A percentile compares a stretch with the other conserved stretches of the same genome.
These are phyloP conservation scores for Parauchenoglanis ngamensis DNA, from an alignment of 2,797 vertebrate genomes.

Conservation along the genomic window DNA sequence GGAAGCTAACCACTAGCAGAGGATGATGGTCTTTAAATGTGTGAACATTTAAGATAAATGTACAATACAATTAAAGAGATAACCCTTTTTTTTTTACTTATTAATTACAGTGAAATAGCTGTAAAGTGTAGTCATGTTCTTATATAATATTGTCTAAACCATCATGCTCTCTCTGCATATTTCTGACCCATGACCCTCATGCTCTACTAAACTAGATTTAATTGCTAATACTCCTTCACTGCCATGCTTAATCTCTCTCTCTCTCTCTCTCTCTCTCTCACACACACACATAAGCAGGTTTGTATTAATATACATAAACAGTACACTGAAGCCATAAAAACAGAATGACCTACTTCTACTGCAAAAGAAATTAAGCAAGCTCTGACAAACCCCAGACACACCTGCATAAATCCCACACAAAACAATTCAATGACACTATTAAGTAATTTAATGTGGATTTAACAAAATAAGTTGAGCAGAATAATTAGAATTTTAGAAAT, in stretches of 20 bases:
- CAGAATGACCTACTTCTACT: neutral
- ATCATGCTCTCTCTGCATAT: neutral
- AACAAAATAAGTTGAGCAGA: neutral
- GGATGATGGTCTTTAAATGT: neutral
- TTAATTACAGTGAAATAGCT: neutral
- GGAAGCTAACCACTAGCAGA: neutral
- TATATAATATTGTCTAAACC: neutral
- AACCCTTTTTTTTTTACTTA: neutral
- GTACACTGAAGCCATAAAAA: neutral
- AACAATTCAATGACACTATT: neutral
- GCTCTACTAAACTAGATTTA: neutral
- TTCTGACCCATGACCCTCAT: constrained; percentile 8
- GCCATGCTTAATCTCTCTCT: neutral
- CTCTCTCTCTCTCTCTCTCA: neutral
- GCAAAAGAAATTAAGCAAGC: neutral
- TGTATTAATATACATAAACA: constrained; percentile 9
- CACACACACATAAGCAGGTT: neutral
- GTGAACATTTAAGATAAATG: neutral
- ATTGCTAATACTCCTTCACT: neutral
- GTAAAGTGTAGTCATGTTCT: neutral
- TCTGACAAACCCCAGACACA: neutral
- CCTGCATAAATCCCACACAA: neutral
- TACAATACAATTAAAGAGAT: neutral
- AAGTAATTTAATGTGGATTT: neutral
- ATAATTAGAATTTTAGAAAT: neutral